Base-by-base conservation (phyloP, 2,113 vertebrate species). In the Burhinus bistriatus region DNA sequence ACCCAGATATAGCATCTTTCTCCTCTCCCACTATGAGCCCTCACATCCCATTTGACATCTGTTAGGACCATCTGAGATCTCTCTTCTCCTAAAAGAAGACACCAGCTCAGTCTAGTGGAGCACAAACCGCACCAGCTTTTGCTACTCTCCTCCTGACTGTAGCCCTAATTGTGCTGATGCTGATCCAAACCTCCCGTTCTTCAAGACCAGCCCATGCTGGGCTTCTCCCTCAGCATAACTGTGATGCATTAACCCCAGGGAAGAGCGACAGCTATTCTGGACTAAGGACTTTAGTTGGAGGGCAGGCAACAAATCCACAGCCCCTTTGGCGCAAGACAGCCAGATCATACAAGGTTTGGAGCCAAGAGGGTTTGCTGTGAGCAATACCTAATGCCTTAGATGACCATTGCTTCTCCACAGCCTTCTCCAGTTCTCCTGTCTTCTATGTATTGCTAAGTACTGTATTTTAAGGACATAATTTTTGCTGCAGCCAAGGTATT, bases 211-310 rank as follows among this genome's bases (percentile, higher is more conserved):
- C 32, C 68, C 36, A 12, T 19, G 34, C 27, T 42, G 30, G 27
- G 54, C 30, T 69, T 71, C 77, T 81, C 57, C 40, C 17, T 45
- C 11, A 83, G 52, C 36, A 7, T 8, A 57, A 80, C 22, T 1
- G 1, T 0, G 0, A 55, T 40, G n/a, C 19, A 11, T 27, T 40
- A 42, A 76, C 26, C 32, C 34, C 4, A 5, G 42, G n/a, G 17
- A 84, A 88, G 42, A 72, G 59, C 40, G 40, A 44, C n/a, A 55
- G 69, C 64, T 58, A 10, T 42, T 47, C 58, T 66, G 34, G 47
- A 47, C 47, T 32, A 40, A 87, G 36, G 47, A 58, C 34, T 3
- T 15, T 13, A 76, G n/a, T 1, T 52, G 62, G 59, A 45, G 51
- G 10, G 30, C 12, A 61, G 11, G 5, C 11, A 58, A 44, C 30